A percentile compares a stretch with the other conserved stretches of the same genome.
These are phyloP conservation scores for Plotosus lineatus DNA, from an alignment of 2,113 vertebrate species.

Conservation along the genomic window DNA sequence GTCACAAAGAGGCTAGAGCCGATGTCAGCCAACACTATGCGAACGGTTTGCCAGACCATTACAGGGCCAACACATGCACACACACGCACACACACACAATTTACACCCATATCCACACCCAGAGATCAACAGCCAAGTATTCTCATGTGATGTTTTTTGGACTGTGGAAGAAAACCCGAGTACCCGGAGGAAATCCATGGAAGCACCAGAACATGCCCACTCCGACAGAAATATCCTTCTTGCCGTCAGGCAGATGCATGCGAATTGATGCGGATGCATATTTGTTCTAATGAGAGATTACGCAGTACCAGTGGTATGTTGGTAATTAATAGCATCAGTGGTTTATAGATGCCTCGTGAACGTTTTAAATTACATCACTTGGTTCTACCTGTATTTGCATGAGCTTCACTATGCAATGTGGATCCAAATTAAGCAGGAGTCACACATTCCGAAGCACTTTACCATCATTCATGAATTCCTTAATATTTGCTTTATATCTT, in stretches of 20 bases:
- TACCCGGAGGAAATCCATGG: too few species aligned
- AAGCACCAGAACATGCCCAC: too few species aligned
- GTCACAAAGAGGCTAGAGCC: too few species aligned
- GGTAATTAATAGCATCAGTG: conserved; percentile 7
- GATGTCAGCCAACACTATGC: too few species aligned
- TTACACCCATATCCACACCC: too few species aligned
- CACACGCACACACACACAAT: too few species aligned
- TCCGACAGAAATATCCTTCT: too few species aligned
- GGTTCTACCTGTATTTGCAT: background rate
- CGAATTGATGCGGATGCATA: background rate
- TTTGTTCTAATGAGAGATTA: background rate
- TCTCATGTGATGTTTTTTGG: too few species aligned
- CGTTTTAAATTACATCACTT: conserved; percentile 1
- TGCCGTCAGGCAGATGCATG: background rate
- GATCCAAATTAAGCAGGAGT: conserved; percentile 45
- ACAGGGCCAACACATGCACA: too few species aligned
- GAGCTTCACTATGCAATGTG: conserved; percentile 16
- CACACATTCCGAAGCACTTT: conserved; percentile 14
- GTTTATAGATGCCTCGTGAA: background rate
- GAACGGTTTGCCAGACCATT: too few species aligned
- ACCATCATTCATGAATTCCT: conserved; percentile 25
- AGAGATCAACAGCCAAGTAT: too few species aligned
- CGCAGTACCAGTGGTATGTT: background rate
- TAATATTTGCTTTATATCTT: conserved; percentile 33
- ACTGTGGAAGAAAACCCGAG: too few species aligned